Conservation (phyloP, 2,797 vertebrate species). For the Sebastes trivittatus region DNA sequence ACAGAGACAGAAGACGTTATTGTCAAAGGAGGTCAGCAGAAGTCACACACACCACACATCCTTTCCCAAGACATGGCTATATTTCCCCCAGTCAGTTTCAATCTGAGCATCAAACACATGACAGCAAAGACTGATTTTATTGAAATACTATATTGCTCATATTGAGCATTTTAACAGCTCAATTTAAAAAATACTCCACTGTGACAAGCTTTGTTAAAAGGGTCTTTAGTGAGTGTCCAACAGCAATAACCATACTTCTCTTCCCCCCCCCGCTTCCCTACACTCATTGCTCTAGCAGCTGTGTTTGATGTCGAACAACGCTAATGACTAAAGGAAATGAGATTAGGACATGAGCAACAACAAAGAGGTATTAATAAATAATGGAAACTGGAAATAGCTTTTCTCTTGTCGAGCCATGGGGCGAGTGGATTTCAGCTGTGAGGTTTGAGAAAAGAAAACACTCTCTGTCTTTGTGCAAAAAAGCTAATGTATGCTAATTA, state of each 20-base stretch:
- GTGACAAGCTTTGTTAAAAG: slow-evolving; percentile 37
- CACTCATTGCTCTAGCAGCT: slow-evolving; percentile 47
- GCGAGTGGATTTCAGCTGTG: slow-evolving; percentile 38
- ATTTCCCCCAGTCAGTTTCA: neutral
- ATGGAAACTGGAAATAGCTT: slow-evolving; percentile 68
- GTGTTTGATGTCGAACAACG: slow-evolving; percentile 74
- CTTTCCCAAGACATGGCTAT: slow-evolving; percentile 5
- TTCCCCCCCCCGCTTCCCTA: neutral
- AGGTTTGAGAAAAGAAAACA: slow-evolving; percentile 36
- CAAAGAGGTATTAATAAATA: slow-evolving; percentile 74
- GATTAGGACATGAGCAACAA: slow-evolving; percentile 72
- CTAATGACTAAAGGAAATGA: slow-evolving; percentile 78
- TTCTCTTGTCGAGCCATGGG: slow-evolving; percentile 50
- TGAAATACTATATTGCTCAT: slow-evolving; percentile 9
- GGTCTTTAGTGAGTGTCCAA: slow-evolving; percentile 59
- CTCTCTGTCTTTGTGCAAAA: neutral
- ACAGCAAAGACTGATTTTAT: slow-evolving; percentile 5
- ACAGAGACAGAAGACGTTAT: slow-evolving; percentile 57
- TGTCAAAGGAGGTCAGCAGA: slow-evolving; percentile 54
- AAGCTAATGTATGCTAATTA: slow-evolving; percentile 53
- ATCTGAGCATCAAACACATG: slow-evolving; percentile 1
- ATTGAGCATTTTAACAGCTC: slow-evolving; percentile 37
- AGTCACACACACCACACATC: slow-evolving; percentile 32
- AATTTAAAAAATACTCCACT: slow-evolving; percentile 41
- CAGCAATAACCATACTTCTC: slow-evolving; percentile 48